phyloP scores from a whole-genome alignment of 2,797 vertebrate species.

The Borostomias antarcticus region DNA sequence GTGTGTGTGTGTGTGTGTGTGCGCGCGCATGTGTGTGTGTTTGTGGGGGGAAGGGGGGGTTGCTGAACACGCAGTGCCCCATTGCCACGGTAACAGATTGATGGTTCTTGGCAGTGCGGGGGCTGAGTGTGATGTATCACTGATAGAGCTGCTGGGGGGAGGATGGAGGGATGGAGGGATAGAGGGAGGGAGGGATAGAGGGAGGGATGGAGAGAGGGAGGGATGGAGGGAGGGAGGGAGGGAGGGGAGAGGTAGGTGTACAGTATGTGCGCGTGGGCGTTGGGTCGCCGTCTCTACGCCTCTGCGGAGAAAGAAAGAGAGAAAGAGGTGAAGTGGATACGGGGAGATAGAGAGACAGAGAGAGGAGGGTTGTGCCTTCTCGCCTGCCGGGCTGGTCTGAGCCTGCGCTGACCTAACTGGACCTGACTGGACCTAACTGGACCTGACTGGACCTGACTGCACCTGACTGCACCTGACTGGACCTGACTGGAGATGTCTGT shows the following conservation, averaged over 20 bases:
- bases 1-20: neutral
- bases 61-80: conserved; percentile 2
- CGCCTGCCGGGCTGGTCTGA: no score
- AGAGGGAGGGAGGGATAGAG: no score
- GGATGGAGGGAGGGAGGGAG: no score
- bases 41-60: neutral
- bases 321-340: neutral
- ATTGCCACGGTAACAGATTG: conserved; percentile 27
- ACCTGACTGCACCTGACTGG: no score
- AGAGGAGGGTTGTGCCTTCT: no score
- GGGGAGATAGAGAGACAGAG: neutral
- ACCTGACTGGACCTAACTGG: no score
- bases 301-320: neutral
- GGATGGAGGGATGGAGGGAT: no score
- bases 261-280: no score
- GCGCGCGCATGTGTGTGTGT: neutral
- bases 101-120: conserved; percentile 15
- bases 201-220: no score
- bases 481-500: neutral
- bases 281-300: neutral
- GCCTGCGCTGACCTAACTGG: no score
- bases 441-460: no score
- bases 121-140: conserved; percentile 28
- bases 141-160: conserved; percentile 15
- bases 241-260: no score